Evolutionary conservation across 2,113 vertebrate genomes (phyloP).

Genomic region (Mystacornis crossleyi): DNA sequence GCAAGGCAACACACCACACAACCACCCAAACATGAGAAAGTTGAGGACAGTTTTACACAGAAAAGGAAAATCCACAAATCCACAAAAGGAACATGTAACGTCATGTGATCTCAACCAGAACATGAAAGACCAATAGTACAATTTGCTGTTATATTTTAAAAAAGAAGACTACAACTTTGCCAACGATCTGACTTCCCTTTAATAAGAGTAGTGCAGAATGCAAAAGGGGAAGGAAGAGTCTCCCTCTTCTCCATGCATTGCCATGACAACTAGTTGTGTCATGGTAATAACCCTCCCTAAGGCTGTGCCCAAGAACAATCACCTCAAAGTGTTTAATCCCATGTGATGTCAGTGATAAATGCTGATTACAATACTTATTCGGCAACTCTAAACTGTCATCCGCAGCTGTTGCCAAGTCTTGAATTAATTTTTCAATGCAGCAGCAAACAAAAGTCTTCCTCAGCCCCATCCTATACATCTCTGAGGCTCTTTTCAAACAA

Average conservation of each 20-base stretch:
- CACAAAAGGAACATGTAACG: fast-evolving
- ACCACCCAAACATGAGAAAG: background rate
- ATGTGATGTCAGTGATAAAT: conserved; percentile 52
- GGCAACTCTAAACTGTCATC: conserved; percentile 39
- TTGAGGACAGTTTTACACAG: background rate
- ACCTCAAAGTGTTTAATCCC: conserved; percentile 58
- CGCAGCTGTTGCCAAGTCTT: conserved; percentile 49
- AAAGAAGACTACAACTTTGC: background rate
- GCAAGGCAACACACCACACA: background rate
- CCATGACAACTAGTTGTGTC: conserved; percentile 66
- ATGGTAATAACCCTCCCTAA: conserved; percentile 57
- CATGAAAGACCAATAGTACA: fast-evolving
- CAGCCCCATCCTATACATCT: background rate
- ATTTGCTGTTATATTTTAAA: background rate
- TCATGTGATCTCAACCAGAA: background rate
- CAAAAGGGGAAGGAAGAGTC: conserved; percentile 57
- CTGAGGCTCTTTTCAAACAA: background rate
- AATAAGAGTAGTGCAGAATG: background rate
- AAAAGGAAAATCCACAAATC: background rate
- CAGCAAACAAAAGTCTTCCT: conserved; percentile 3
- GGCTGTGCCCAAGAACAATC: conserved; percentile 42
- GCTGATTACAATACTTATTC: conserved; percentile 47
- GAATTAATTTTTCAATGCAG: conserved; percentile 39
- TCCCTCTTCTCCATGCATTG: conserved; percentile 33
- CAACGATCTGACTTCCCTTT: background rate